These are phyloP conservation scores for Lycia hirtaria DNA, from an alignment of 2,888 invertebrate species.

Conservation along the genomic window DNA sequence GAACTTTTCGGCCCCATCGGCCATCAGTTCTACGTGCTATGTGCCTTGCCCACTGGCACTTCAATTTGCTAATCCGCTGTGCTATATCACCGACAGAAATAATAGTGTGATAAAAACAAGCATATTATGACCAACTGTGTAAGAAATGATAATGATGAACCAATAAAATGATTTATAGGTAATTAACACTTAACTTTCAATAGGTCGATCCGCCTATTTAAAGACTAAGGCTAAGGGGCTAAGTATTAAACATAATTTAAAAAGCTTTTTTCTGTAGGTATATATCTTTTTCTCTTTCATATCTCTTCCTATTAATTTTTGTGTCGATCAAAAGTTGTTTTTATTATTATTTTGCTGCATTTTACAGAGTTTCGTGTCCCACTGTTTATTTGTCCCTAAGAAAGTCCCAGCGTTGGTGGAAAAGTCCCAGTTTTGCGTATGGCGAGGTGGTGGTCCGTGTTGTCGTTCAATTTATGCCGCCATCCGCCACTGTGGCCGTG, in stretches of 20 bases:
- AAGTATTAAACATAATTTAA: background rate
- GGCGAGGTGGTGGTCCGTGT: conserved; percentile 33
- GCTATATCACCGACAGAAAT: too few species aligned
- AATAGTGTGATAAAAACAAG: too few species aligned
- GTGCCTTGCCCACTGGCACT: too few species aligned
- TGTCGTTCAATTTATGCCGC: conserved; percentile 28
- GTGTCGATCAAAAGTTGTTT: background rate
- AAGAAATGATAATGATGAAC: too few species aligned
- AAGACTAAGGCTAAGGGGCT: background rate
- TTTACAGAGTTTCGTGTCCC: background rate
- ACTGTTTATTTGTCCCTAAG: background rate
- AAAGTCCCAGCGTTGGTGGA: conserved; percentile 6
- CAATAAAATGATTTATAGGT: too few species aligned
- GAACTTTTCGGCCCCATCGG: too few species aligned
- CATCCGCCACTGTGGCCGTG: conserved; percentile 20
- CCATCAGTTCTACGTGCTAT: too few species aligned
- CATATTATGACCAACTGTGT: too few species aligned
- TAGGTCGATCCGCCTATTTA: background rate
- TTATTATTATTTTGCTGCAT: background rate
- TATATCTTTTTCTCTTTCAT: too few species aligned
- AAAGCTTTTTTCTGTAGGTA: background rate
- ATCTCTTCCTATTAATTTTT: too few species aligned
- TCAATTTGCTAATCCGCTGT: too few species aligned
- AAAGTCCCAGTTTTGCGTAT: conserved; percentile 27
- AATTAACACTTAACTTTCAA: too few species aligned